A percentile compares a stretch with the other conserved stretches of the same genome.
Conservation (phyloP, 2,113 vertebrate species). For the Tiliqua scincoides region DNA sequence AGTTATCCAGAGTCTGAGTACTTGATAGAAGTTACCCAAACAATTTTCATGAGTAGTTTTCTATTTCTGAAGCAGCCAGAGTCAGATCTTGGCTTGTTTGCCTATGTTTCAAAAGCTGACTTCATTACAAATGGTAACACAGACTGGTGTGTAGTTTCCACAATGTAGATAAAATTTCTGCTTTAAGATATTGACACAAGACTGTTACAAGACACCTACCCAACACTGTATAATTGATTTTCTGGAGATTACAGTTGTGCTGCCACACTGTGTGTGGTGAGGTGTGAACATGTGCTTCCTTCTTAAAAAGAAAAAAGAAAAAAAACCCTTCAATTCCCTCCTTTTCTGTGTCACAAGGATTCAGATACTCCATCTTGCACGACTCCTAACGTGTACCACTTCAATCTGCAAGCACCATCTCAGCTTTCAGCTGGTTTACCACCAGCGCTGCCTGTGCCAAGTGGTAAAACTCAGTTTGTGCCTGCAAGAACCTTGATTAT, state of each 20-base stretch:
- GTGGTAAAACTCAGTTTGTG: slow-evolving; percentile 81
- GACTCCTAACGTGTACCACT: slow-evolving; percentile 82
- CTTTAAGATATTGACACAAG: background rate
- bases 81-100: background rate
- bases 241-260: slow-evolving; percentile 34
- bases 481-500: slow-evolving; percentile 82
- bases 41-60: too few species aligned
- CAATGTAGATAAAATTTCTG: background rate
- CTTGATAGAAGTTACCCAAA: too few species aligned
- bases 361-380: slow-evolving; percentile 90
- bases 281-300: slow-evolving; percentile 52
- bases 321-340: slow-evolving; percentile 50
- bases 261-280: slow-evolving; percentile 54
- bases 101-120: background rate
- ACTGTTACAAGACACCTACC: background rate
- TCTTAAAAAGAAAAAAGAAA: slow-evolving; percentile 57
- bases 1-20: too few species aligned
- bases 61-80: too few species aligned
- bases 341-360: slow-evolving; percentile 81
- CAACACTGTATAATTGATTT: background rate
- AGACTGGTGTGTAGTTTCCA: background rate
- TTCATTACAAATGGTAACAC: background rate
- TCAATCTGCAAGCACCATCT: slow-evolving; percentile 82
- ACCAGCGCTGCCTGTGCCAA: slow-evolving; percentile 80
- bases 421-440: slow-evolving; percentile 82